These are phyloP conservation scores for Triops longicaudatus DNA, from an alignment of 1,140 invertebrate genomes.

Conservation along the genomic window DNA sequence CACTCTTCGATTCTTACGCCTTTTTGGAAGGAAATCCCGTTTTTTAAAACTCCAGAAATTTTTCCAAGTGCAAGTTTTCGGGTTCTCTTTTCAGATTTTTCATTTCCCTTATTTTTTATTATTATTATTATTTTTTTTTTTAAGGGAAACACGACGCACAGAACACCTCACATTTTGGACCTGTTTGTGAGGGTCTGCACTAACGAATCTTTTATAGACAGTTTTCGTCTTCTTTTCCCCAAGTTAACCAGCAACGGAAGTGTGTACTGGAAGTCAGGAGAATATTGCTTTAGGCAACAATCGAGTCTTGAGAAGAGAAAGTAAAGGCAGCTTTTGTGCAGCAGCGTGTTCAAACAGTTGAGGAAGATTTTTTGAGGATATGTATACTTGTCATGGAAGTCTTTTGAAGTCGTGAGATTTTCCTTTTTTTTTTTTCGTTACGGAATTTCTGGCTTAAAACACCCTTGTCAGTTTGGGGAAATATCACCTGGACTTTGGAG, in stretches of 20 bases:
- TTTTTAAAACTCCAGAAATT: neutral
- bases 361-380: neutral
- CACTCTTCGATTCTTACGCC: neutral
- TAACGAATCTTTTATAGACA: neutral
- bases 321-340: neutral
- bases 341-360: neutral
- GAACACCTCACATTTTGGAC: neutral
- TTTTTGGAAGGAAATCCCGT: neutral
- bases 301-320: neutral
- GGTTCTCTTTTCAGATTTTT: neutral
- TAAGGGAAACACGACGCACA: neutral
- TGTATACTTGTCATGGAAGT: slow-evolving; percentile 3
- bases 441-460: too few relatives aligned
- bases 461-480: too few relatives aligned
- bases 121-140: neutral
- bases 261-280: too few relatives aligned
- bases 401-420: neutral
- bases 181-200: neutral
- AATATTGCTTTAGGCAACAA: neutral
- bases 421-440: neutral
- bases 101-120: neutral
- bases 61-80: neutral
- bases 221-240: neutral
- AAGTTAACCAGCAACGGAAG: too few relatives aligned
- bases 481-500: too few relatives aligned